Evolutionary conservation across 2,888 invertebrate species (phyloP), one percentile per base, ranked within the genome.

Genomic region (Eilema griseolum): DNA sequence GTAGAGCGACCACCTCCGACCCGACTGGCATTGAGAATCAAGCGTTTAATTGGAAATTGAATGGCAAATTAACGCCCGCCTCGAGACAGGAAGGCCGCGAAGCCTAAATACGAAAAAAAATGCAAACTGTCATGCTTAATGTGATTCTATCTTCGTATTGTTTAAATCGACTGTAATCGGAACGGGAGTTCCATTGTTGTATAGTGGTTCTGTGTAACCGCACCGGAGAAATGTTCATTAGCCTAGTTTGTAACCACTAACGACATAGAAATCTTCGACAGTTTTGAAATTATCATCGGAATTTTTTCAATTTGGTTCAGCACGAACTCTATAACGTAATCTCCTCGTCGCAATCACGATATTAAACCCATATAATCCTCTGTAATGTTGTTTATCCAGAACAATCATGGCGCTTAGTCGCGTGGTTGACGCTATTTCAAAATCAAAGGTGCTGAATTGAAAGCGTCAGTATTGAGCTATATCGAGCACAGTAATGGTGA

Each of bases 41-140:
- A 92, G 89, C 93, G 93, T 90, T 93, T 95, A 94, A 95, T 95
- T 94, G 94, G 93, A 94, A 95, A 95, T 92, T 94, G 91, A 92
- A 92, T 91, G 93, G 91, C 90, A 88, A 91, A 90, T 88, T 92
- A 93, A 91, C 89, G 88, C 87, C 88, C 85, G 86, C 90, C 85
- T 85, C 90, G 87, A 86, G 89, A 88, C 92, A 89, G 91, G 92
- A 93, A 93, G 94, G 95, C 94, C 94, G 91, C 88, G 87, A 80
- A 85, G 89, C 89, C 93, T 90, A 88, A 89, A 89, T 90, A 88
- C 87, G 86, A 90, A 88, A 85, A 91, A 92, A 92, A 92, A 89
- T 56, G 24, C 78, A 80, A 85, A 86, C 81, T 88, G 89, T 89
- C 89, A 87, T 82, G 84, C 86, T 86, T 85, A 82, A 85, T 79